Evolutionary conservation across 2,797 vertebrate species (phyloP), one percentile per base, ranked within the genome.

Genomic region (Anableps anableps): DNA sequence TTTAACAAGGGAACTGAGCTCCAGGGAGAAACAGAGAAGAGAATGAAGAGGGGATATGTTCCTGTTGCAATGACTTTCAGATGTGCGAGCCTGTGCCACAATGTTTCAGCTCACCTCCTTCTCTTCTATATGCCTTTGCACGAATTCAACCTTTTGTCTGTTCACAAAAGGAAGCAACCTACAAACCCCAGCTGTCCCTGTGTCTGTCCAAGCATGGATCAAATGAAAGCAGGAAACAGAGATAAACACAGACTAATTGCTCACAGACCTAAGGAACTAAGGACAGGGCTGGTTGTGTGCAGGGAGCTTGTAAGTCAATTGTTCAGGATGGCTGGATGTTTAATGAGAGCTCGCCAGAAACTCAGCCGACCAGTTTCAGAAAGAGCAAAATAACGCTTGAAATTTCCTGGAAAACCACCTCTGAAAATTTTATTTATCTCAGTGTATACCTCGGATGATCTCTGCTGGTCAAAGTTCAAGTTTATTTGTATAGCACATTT

Each of bases 201-300:
- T 86, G 87, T 73, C 58, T 48, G 79, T 88, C 79, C 45, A 73
- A 86, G 79, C 80, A 92, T 73, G 74, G 89, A 94, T 94, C 91
- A 94, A 91, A 93, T 93, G 91, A 94, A 94, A 92, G 85, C 90
- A 88, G 91, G 91, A 95, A 95, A 86, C 84, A 60, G 87, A 93
- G 88, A 93, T 92, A 94, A 96, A 92, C 85, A 82, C 62, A 88
- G 89, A 78, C 80, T 89, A 96, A 96, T 95, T 92, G 83, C 85
- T 96, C 88, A 88, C 94, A 96, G 91, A 64, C 86, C 87, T 90
- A 80, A 88, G 71, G 76, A 74, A 88, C 66, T 36, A 85, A 77
- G 83, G 84, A 76, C 68, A 53, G 81, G 76, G 75, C 73, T 68
- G 85, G 90, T 74, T 58, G 73, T 83, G 83, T 53, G 60, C 82